phyloP scores from a whole-genome alignment of 2,888 invertebrate genomes.

The Sarcophaga rosellei region DNA sequence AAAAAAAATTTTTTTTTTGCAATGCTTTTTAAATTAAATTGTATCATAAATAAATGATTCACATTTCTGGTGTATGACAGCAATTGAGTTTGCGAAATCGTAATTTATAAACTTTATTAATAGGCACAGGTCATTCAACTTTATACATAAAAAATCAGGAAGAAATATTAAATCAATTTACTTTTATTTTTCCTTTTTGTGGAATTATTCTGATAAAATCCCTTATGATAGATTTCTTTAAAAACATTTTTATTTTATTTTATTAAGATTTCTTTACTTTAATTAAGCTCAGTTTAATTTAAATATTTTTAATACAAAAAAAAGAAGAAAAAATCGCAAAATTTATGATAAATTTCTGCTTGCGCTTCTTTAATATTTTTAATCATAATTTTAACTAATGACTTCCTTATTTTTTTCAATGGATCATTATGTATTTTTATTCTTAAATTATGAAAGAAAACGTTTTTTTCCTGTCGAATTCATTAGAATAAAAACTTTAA shows the following conservation, averaged over 20 bases:
- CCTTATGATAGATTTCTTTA: no score
- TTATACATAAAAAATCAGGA: no score
- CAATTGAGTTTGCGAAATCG: neutral
- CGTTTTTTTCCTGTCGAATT: neutral
- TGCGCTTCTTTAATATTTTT: neutral
- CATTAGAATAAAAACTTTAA: neutral
- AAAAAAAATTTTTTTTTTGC: no score
- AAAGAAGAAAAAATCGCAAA: neutral
- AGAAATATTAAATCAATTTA: no score
- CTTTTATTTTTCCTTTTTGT: no score
- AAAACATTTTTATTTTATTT: no score
- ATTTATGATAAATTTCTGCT: neutral
- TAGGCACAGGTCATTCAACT: no score
- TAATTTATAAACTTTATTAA: neutral
- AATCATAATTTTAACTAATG: neutral
- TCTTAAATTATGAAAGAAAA: neutral
- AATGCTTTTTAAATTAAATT: constrained; percentile 44
- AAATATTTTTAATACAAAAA: neutral
- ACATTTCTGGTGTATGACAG: neutral
- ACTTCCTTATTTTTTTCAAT: constrained; percentile 18
- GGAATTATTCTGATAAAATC: no score
- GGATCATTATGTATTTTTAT: neutral
- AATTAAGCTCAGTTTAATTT: neutral
- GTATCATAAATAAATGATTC: constrained; percentile 17
- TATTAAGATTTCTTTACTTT: no score